Conservation (phyloP, 1,140 invertebrate genomes). For the Limonius californicus region DNA sequence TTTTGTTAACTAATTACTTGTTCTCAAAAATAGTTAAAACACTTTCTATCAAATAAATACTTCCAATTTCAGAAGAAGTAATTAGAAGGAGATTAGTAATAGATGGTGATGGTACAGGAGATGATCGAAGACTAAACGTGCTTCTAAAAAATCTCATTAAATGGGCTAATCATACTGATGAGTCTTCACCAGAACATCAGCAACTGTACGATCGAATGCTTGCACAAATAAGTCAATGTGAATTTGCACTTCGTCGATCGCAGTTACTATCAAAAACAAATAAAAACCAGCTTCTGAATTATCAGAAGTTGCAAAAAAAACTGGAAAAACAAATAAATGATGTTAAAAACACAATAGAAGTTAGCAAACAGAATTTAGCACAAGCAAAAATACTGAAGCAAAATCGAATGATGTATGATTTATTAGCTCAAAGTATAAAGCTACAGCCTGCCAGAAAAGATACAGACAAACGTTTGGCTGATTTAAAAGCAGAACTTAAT, state of each 20-base stretch:
- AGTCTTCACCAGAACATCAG: slow-evolving; percentile 67
- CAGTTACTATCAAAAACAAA: slow-evolving; percentile 77
- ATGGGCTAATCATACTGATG: slow-evolving; percentile 75
- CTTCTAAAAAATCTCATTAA: slow-evolving; percentile 85
- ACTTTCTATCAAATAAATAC: background rate
- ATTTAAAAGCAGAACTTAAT: slow-evolving; percentile 71
- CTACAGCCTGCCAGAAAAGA: slow-evolving; percentile 85
- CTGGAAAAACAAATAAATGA: slow-evolving; percentile 73
- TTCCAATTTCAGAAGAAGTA: slow-evolving; percentile 72
- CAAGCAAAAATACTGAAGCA: slow-evolving; percentile 80
- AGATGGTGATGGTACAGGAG: slow-evolving; percentile 94
- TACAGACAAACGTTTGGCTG: slow-evolving; percentile 70
- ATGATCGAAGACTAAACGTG: slow-evolving; percentile 84
- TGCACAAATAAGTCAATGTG: slow-evolving; percentile 78
- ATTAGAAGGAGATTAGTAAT: slow-evolving; percentile 85
- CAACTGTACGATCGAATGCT: slow-evolving; percentile 75
- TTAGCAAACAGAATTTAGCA: slow-evolving; percentile 69
- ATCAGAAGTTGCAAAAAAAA: slow-evolving; percentile 70
- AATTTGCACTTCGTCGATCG: slow-evolving; percentile 85
- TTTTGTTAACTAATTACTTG: too few species aligned
- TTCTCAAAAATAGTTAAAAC: too few species aligned
- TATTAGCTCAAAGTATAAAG: slow-evolving; percentile 84
- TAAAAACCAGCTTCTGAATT: slow-evolving; percentile 77
- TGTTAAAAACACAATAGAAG: slow-evolving; percentile 71
- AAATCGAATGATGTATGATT: slow-evolving; percentile 90